A percentile compares a stretch with the other conserved stretches of the same genome.
phyloP scores from a whole-genome alignment of 2,113 vertebrate species.

The Prunella himalayana region DNA sequence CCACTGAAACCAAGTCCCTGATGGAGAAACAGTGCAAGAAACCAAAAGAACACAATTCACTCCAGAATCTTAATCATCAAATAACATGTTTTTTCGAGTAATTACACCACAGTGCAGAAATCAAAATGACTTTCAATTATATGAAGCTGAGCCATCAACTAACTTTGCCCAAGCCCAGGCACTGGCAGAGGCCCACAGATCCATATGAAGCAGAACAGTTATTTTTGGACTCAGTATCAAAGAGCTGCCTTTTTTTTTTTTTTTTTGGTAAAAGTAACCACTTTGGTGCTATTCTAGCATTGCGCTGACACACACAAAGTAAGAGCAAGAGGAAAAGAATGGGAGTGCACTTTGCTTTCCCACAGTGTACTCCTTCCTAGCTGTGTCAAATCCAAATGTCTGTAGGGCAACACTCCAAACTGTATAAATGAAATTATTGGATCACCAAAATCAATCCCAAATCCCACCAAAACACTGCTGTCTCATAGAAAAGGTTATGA shows the following conservation, averaged over 20 bases:
- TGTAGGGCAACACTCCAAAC: not conserved
- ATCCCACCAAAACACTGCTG: not conserved
- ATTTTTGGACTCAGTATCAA: not conserved
- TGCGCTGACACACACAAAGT: fast-evolving
- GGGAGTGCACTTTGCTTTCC: not conserved
- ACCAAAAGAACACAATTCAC: conserved; percentile 82
- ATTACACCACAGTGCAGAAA: conserved; percentile 73
- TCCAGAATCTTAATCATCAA: conserved; percentile 91
- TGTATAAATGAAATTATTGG: not conserved
- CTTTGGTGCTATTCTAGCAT: not conserved
- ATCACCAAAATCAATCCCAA: not conserved
- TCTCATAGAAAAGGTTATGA: not conserved
- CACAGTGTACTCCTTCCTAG: not conserved
- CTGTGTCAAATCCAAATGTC: not conserved
- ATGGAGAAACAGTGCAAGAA: conserved; percentile 74
- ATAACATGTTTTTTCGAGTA: conserved; percentile 76
- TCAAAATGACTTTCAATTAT: conserved; percentile 71
- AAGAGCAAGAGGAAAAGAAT: not conserved
- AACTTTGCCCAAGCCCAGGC: conserved; percentile 54
- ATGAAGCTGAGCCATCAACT: conserved; percentile 38
- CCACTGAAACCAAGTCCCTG: conserved; percentile 82
- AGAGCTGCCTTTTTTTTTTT: not conserved
- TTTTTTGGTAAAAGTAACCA: not conserved
- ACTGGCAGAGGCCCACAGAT: not conserved
- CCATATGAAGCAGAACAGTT: not conserved